A percentile compares a stretch with the other conserved stretches of the same genome.
These are phyloP conservation scores for Drosophila mayaguana DNA, from an alignment of 2,888 invertebrate genomes.

Conservation along the genomic window DNA sequence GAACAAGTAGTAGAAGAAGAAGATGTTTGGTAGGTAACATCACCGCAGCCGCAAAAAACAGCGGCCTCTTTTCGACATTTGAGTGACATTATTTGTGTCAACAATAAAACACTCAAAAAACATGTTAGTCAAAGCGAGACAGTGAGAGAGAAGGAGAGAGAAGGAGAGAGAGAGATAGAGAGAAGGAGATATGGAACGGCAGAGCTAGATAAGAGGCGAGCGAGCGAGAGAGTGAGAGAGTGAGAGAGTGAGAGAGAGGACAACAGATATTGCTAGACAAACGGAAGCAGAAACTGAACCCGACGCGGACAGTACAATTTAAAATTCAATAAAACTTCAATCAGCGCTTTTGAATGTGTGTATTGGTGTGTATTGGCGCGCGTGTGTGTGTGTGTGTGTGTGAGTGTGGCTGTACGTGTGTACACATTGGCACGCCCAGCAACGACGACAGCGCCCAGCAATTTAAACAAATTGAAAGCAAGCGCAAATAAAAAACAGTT, in stretches of 20 bases:
- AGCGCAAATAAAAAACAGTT: conserved; percentile 81
- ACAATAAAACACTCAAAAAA: conserved; percentile 76
- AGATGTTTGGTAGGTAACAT: background rate
- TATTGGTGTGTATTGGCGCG: conserved; percentile 16
- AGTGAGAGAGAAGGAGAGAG: conserved; percentile 8
- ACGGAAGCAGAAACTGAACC: conserved; percentile 28
- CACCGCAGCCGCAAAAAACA: conserved; percentile 36
- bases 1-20: conserved; percentile 4
- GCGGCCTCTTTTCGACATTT: conserved; percentile 76
- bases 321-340: conserved; percentile 80
- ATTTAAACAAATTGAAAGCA: conserved; percentile 81
- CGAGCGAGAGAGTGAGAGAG: conserved; percentile 19
- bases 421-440: conserved; percentile 58
- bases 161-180: conserved; percentile 6
- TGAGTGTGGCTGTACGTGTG: conserved; percentile 46
- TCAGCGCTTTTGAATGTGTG: conserved; percentile 68
- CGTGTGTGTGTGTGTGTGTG: conserved; percentile 25
- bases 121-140: conserved; percentile 37
- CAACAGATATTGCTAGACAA: conserved; percentile 30
- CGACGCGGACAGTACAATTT: conserved; percentile 63
- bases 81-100: conserved; percentile 81
- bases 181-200: background rate
- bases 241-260: conserved; percentile 13
- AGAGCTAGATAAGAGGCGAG: too few relatives aligned
- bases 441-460: conserved; percentile 73